Conservation (phyloP, 2,888 invertebrate species). For the Catonia carolina region DNA sequence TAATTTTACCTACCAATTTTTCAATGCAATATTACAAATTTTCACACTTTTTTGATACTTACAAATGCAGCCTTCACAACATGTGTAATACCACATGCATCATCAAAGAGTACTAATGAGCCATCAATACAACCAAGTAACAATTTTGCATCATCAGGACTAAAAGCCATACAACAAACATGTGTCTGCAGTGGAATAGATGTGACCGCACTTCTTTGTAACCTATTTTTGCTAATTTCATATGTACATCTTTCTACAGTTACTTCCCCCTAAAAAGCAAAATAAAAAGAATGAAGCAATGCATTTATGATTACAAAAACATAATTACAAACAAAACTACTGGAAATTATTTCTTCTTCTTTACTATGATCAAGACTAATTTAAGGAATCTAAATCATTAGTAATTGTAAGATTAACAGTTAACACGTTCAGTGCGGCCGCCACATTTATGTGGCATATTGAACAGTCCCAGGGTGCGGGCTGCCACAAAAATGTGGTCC, state of each 20-base stretch:
- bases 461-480: too few relatives aligned
- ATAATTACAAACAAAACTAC: slow-evolving; percentile 2
- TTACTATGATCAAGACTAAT: too few relatives aligned
- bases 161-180: slow-evolving; percentile 59
- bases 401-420: too few relatives aligned
- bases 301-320: not conserved
- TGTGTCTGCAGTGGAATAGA: slow-evolving; percentile 64
- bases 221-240: slow-evolving; percentile 52
- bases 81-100: slow-evolving; percentile 64
- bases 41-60: too few relatives aligned
- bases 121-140: slow-evolving; percentile 80
- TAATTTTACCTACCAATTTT: too few relatives aligned
- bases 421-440: too few relatives aligned
- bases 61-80: slow-evolving; percentile 75
- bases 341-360: too few relatives aligned
- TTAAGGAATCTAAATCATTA: too few relatives aligned
- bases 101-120: slow-evolving; percentile 71
- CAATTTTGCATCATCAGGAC: slow-evolving; percentile 65
- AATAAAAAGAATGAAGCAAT: not conserved
- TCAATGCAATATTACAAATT: too few relatives aligned
- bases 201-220: slow-evolving; percentile 58
- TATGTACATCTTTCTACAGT: slow-evolving; percentile 62
- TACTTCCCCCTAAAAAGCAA: slow-evolving; percentile 50
- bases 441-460: too few relatives aligned
- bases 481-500: too few relatives aligned